Evolutionary conservation across 2,888 invertebrate species (phyloP), one percentile per base, ranked within the genome.

Genomic region (Sphecodes monilicornis): DNA sequence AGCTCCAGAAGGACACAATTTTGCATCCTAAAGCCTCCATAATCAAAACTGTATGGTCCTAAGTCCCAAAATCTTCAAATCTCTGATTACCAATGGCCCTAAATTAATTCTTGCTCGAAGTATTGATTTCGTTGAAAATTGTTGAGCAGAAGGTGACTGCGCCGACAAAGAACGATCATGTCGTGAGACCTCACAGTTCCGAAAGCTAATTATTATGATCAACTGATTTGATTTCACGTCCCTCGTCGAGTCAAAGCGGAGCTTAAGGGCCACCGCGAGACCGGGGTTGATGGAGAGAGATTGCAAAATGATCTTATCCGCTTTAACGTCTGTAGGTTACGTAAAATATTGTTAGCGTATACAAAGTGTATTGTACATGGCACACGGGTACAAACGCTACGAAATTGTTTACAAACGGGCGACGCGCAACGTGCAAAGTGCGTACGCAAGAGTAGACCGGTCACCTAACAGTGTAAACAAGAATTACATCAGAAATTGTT

Each of bases 241-340:
- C 22, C 41, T n/a, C 32, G 22, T 29, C 29, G 70, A 54, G 26
- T 75, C 10, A 66, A 57, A 39, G 26, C 26, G 81, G 64, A 71
- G 68, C 80, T 88, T 78, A 81, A 87, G 89, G 68, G 85, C 85
- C 87, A 89, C 78, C 80, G 57, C 72, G 72, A 75, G 85, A 22
- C 18, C 80, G 85, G 83, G 78, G 84, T 69, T 79, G 88, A 82
- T 82, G 80, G 66, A 89, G 82, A 84, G 84, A 83, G 83, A 92
- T 89, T 86, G 92, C 87, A 91, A 93, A 92, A 92, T 93, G 92
- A 93, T 93, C 92, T 93, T 91, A 93, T 92, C 91, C 92, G 92
- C 92, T 93, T 93, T 92, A 92, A 92, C 91, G 93, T 93, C 92
- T 92, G 91, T 92, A 93, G 91, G 87, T 92, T 91, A 91, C 89